A percentile compares a stretch with the other conserved stretches of the same genome.
Conservation (phyloP, 1,140 invertebrate species). For the Hyphantria cunea region DNA sequence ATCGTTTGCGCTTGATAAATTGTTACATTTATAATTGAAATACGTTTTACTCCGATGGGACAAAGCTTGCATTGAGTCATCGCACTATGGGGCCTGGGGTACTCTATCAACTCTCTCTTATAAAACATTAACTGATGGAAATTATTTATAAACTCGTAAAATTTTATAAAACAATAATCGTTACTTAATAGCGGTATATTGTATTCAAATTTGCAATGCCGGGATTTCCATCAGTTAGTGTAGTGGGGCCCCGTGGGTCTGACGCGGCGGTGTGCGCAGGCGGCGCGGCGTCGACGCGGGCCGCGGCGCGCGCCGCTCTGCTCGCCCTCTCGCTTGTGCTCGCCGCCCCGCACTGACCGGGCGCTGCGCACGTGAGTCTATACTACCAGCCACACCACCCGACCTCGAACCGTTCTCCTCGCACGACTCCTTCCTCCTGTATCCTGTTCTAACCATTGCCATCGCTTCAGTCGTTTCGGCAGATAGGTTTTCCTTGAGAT, state of each 20-base stretch:
- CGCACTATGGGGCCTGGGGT: conserved; percentile 75
- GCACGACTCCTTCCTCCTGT: conserved; percentile 31
- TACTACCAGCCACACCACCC: conserved; percentile 37
- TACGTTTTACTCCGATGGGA: conserved; percentile 57
- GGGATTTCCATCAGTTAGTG: conserved; percentile 25
- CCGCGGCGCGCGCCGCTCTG: conserved; percentile 55
- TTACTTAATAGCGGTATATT: background rate
- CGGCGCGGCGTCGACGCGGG: conserved; percentile 61
- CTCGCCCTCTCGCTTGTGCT: conserved; percentile 70
- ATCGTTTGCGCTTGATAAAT: conserved; percentile 11
- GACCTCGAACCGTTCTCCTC: conserved; percentile 27
- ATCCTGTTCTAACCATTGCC: conserved; percentile 27
- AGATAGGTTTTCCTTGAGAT: background rate
- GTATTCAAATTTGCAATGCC: no score
- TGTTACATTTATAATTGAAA: conserved; percentile 26
- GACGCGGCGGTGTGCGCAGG: conserved; percentile 81
- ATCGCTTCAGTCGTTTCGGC: conserved; percentile 3
- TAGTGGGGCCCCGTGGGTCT: conserved; percentile 82
- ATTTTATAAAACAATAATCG: background rate
- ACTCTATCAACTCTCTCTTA: conserved; percentile 46
- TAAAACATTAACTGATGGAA: conserved; percentile 42
- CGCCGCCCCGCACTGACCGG: conserved; percentile 76
- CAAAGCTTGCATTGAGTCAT: conserved; percentile 81
- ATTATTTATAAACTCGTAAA: background rate
- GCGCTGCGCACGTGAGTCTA: conserved; percentile 75